Conservation (phyloP, 1,140 invertebrate species). For the Tachypleus tridentatus region DNA sequence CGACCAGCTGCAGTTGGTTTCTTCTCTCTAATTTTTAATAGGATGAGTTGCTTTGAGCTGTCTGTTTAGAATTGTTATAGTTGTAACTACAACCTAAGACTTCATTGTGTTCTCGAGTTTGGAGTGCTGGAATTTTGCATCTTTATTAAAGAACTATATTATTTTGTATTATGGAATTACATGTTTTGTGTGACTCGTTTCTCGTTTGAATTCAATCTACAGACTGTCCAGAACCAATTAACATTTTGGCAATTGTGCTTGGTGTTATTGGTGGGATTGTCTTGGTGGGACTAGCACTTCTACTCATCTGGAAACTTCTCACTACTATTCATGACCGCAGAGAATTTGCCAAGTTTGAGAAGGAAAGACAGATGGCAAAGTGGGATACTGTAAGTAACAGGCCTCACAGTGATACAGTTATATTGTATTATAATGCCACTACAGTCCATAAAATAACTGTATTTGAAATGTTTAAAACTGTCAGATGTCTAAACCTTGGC, state of each 20-base stretch:
- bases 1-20: no score
- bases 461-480: no score
- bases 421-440: no score
- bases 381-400: conserved; percentile 83
- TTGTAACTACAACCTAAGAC: no score
- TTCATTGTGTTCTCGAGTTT: not conserved
- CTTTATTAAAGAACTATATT: no score
- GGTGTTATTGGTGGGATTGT: conserved; percentile 93
- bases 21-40: no score
- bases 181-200: not conserved
- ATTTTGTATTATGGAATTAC: no score
- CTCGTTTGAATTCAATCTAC: conserved; percentile 18
- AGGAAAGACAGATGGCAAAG: conserved; percentile 84
- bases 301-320: conserved; percentile 91
- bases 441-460: no score
- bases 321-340: conserved; percentile 89
- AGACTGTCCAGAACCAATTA: conserved; percentile 32
- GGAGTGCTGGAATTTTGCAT: not conserved
- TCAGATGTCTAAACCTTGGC: no score
- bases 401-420: no score
- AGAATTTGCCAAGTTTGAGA: conserved; percentile 94
- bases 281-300: conserved; percentile 66
- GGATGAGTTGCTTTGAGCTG: no score
- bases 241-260: conserved; percentile 61
- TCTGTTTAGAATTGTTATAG: no score